Evolutionary conservation across 2,888 invertebrate species (phyloP).

Genomic region (Leucophenga maculata): DNA sequence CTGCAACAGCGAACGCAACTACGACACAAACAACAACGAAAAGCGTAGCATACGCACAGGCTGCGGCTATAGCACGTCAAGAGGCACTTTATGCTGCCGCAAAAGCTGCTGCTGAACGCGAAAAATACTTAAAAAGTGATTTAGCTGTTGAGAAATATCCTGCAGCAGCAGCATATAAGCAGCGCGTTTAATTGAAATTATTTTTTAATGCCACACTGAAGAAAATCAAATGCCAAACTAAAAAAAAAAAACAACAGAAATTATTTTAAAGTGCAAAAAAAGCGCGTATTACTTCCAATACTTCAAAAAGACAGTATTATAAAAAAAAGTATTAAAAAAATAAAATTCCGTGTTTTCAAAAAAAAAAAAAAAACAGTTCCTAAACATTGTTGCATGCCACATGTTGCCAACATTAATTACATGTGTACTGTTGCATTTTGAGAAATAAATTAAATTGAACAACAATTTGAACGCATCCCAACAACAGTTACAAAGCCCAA

Average conservation of each 20-base stretch:
- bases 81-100: no score
- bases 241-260: background rate
- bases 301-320: background rate
- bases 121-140: conserved; percentile 11
- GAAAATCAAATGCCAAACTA: background rate
- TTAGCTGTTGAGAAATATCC: conserved; percentile 9
- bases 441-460: background rate
- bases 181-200: background rate
- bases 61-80: background rate
- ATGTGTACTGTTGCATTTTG: conserved; percentile 13
- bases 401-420: conserved; percentile 4
- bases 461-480: background rate
- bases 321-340: background rate
- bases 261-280: background rate
- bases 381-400: conserved; percentile 12
- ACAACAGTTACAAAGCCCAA: conserved; percentile 12
- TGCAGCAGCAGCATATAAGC: background rate
- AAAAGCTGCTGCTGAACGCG: background rate
- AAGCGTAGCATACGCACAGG: background rate
- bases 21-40: background rate
- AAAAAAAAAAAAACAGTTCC: no score
- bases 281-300: background rate
- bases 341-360: background rate
- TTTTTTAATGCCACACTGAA: background rate
- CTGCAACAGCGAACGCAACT: background rate